Percentiles rank a stretch among this genome's conserved stretches.
phyloP scores from a whole-genome alignment of 2,113 vertebrate genomes.

The Carassius carassius region DNA sequence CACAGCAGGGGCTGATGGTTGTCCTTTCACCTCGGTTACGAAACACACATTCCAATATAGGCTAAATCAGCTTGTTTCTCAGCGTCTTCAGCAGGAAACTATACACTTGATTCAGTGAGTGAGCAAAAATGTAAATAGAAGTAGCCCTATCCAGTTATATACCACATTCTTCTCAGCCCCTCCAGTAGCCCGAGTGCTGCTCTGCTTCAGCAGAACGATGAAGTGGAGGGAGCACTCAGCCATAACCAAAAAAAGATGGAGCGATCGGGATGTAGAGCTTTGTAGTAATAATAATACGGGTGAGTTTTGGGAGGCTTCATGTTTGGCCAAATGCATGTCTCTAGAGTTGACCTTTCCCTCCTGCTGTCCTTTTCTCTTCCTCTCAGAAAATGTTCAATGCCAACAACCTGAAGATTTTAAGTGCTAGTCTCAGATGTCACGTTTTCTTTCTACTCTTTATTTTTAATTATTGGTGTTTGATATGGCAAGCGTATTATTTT shows the following conservation, averaged over 20 bases:
- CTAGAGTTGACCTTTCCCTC: not conserved
- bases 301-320: constrained; percentile 33
- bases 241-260: constrained; percentile 56
- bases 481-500: not conserved
- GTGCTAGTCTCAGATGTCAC: not conserved
- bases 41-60: not conserved
- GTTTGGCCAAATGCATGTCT: constrained; percentile 37
- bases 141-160: constrained; percentile 26
- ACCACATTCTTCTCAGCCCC: constrained; percentile 16
- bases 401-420: not conserved
- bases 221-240: constrained; percentile 51
- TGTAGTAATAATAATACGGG: constrained; percentile 45
- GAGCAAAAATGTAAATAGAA: constrained; percentile 16
- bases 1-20: constrained; percentile 1
- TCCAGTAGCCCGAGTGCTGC: constrained; percentile 3
- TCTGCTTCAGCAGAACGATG: constrained; percentile 32
- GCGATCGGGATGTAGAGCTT: constrained; percentile 52
- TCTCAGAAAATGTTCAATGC: constrained; percentile 20
- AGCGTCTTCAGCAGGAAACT: not conserved
- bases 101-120: not conserved
- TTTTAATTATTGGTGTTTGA: not conserved
- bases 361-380: not conserved
- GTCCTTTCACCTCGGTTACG: constrained; percentile 7
- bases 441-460: not conserved
- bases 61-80: not conserved